phyloP scores from a whole-genome alignment of 2,113 vertebrate genomes.

The Lanius ludovicianus region DNA sequence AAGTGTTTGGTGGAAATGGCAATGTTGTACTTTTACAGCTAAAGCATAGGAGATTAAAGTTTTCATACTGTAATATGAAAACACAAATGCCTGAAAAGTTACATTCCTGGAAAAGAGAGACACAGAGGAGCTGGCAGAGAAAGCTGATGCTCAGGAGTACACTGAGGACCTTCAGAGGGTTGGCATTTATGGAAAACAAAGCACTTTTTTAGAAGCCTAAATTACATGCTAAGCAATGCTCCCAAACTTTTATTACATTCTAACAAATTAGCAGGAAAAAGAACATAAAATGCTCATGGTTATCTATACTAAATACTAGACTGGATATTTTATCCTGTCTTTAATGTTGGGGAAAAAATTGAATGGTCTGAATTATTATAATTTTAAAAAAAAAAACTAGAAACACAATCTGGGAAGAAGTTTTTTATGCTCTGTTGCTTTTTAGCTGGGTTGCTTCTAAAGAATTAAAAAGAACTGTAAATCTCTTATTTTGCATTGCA shows the following conservation, averaged over 20 bases:
- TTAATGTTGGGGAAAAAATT: not conserved
- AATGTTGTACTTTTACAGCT: not conserved
- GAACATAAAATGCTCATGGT: not conserved
- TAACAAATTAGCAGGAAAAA: not conserved
- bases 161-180: not conserved
- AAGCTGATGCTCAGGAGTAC: not conserved
- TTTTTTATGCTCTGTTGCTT: not conserved
- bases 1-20: not conserved
- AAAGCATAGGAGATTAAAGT: not conserved
- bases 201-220: not conserved
- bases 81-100: not conserved
- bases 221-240: rapidly evolving
- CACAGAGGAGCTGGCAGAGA: not conserved
- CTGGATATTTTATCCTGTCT: not conserved
- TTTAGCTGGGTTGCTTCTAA: not conserved
- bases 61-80: not conserved
- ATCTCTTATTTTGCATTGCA: not conserved
- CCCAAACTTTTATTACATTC: not conserved
- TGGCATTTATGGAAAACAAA: not conserved
- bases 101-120: not conserved
- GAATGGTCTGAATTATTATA: not conserved
- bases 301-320: not conserved
- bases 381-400: not conserved
- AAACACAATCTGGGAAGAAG: not conserved
- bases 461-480: not conserved